A percentile compares a stretch with the other conserved stretches of the same genome.
These are phyloP conservation scores for Syngnathus typhle DNA, from an alignment of 2,113 vertebrate species.

Conservation along the genomic window DNA sequence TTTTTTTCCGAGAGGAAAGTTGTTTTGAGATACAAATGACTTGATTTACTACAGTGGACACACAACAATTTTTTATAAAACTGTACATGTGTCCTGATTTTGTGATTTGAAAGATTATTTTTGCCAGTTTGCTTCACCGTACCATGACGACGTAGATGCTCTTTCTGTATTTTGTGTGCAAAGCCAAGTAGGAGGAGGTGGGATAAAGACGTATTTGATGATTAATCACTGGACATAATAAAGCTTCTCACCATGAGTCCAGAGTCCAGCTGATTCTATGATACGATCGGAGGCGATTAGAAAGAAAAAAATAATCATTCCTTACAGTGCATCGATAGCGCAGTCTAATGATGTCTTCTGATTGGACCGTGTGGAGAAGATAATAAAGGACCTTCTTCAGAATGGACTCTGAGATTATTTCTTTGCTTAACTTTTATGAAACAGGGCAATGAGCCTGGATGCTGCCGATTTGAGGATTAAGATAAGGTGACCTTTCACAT, in stretches of 20 bases:
- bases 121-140: slow-evolving; percentile 6
- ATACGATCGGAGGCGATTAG: slow-evolving; percentile 62
- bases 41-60: neutral
- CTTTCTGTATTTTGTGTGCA: slow-evolving; percentile 32
- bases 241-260: slow-evolving; percentile 59
- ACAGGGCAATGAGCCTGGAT: slow-evolving; percentile 61
- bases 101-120: neutral
- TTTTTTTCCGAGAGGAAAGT: neutral
- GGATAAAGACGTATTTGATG: slow-evolving; percentile 59
- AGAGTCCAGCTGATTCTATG: slow-evolving; percentile 63
- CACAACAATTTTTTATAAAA: neutral
- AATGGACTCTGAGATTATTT: slow-evolving; percentile 69
- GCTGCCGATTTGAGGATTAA: slow-evolving; percentile 73
- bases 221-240: slow-evolving; percentile 66
- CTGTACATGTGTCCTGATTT: neutral
- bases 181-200: slow-evolving; percentile 31
- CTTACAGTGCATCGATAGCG: slow-evolving; percentile 59
- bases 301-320: slow-evolving; percentile 62
- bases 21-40: neutral
- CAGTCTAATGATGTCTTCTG: slow-evolving; percentile 65
- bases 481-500: slow-evolving; percentile 73
- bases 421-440: slow-evolving; percentile 63
- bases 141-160: slow-evolving; percentile 41
- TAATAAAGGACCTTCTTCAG: slow-evolving; percentile 62
- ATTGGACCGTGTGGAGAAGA: slow-evolving; percentile 59